Conservation (phyloP, 1,140 invertebrate species). For the Zaprionus ornatus region DNA sequence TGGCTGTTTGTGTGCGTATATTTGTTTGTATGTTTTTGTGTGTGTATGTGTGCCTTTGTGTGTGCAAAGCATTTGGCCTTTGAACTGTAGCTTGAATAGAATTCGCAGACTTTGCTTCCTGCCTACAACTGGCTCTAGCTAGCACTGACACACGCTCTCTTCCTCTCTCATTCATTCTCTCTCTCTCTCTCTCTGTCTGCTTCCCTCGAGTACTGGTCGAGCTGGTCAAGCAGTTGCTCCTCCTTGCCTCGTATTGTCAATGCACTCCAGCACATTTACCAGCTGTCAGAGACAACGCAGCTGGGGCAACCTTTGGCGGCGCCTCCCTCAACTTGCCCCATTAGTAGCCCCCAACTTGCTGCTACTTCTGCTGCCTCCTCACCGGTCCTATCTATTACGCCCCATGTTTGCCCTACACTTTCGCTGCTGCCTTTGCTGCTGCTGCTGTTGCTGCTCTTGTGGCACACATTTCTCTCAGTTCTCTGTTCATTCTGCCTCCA, state of each 20-base stretch:
- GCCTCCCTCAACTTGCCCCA: not conserved
- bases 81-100: conserved; percentile 41
- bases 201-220: conserved; percentile 23
- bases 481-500: not conserved
- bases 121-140: conserved; percentile 11
- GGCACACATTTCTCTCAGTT: conserved; percentile 62
- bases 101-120: conserved; percentile 35
- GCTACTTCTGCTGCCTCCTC: not conserved
- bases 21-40: not conserved
- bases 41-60: conserved; percentile 19
- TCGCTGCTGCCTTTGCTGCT: conserved; percentile 32
- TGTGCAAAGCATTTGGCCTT: conserved; percentile 66
- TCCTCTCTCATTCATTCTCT: conserved; percentile 19
- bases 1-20: not conserved
- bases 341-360: not conserved
- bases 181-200: not conserved
- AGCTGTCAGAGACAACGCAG: conserved; percentile 75
- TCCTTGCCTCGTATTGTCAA: conserved; percentile 62
- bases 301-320: conserved; percentile 22
- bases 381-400: conserved; percentile 62
- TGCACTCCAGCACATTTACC: conserved; percentile 77
- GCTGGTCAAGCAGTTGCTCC: conserved; percentile 63
- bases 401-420: conserved; percentile 73
- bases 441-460: conserved; percentile 32
- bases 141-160: not conserved